A percentile compares a stretch with the other conserved stretches of the same genome.
Conservation (phyloP, 2,113 vertebrate species). For the Equus quagga region DNA sequence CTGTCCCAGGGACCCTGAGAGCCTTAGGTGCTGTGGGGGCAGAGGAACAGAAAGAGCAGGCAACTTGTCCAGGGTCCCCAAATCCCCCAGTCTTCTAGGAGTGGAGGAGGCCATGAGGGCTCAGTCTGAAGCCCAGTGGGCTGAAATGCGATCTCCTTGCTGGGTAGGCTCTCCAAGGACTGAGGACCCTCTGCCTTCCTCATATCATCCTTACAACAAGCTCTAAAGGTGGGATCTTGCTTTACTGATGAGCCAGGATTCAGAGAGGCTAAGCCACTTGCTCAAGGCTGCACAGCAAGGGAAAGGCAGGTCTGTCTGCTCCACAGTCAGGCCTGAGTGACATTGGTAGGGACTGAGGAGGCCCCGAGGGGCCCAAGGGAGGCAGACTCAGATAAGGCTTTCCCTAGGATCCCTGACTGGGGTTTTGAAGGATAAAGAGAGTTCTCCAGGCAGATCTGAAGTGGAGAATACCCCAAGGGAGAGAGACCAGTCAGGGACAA, state of each 20-base stretch:
- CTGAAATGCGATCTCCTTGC: background rate
- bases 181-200: background rate
- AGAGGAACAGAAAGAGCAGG: background rate
- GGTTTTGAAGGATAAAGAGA: background rate
- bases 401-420: background rate
- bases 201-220: background rate
- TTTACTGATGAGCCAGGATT: background rate
- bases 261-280: background rate
- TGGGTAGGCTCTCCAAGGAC: background rate
- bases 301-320: background rate
- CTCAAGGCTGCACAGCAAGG: background rate
- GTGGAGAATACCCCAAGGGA: background rate
- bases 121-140: background rate
- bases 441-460: background rate
- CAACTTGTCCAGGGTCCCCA: background rate
- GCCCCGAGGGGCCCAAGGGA: background rate
- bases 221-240: background rate
- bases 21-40: background rate
- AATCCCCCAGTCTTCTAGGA: background rate
- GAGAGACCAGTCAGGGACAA: background rate
- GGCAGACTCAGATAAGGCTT: background rate
- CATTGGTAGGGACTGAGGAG: background rate
- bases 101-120: no score
- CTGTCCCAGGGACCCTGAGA: no score
- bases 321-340: background rate